Evolutionary conservation across 2,797 vertebrate species (phyloP), one percentile per base, ranked within the genome.

Genomic region (Falco cherrug): DNA sequence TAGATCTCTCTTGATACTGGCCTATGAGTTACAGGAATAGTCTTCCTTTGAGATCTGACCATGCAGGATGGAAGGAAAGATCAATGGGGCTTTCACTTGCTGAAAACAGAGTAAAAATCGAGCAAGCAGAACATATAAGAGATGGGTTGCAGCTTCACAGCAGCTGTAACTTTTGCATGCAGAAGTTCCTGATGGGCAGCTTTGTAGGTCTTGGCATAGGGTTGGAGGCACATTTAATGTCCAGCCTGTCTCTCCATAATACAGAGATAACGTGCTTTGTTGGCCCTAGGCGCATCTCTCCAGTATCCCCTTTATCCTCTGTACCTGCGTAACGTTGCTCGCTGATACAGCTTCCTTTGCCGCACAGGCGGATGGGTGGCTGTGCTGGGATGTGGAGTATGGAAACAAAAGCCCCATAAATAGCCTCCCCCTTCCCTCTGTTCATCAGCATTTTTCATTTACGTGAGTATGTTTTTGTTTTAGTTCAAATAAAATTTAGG

Each of bases 211-310:
- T 24, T 45, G 54, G 33, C 13, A 5, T 15, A 74, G 45, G 51
- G 11, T 16, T 33, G 45, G 50, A 53, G n/a, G 56, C 29, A 19
- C 3, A 4, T 35, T 84, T 33, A 33, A 11, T 0, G 0, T 29
- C 50, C 29, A 35, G 6, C 33, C 43, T 45, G 14, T 31, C 56
- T 39, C 53, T 68, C 33, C 2, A 2, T 47, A 28, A 31, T 6
- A 19, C 1, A 18, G 4, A 20, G 20, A 6, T 43, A 39, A 16
- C 1, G 28, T n/a, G 60, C 24, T 78, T 17, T 35, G 48, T 35
- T 59, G 81, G 37, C 22, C 39, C 26, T n/a, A 11, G 0, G 1
- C 2, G 8, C 50, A 18, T 25, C 47, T 29, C 39, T 31, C 54
- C 45, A 16, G n/a, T 19, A 17, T 18, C 56, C 24, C 2, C 0